Evolutionary conservation across 2,888 invertebrate genomes (phyloP).

Genomic region (Meghimatium bilineatum): DNA sequence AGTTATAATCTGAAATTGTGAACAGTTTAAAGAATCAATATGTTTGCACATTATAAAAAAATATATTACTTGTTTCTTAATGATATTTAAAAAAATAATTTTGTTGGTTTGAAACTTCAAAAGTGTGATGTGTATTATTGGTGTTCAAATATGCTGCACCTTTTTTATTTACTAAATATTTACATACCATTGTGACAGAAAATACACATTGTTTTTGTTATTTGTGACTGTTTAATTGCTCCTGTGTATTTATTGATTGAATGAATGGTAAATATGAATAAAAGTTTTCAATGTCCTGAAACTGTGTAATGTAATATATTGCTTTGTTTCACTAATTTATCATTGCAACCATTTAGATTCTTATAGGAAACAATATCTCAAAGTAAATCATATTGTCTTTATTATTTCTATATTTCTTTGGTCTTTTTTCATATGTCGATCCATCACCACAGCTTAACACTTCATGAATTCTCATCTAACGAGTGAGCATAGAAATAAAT

Average conservation of each 20-base stretch:
- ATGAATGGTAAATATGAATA: conserved; percentile 44
- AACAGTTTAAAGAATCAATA: not conserved
- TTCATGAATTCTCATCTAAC: not conserved
- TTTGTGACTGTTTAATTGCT: conserved; percentile 32
- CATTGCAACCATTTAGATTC: conserved; percentile 6
- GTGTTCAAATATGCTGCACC: conserved; percentile 15
- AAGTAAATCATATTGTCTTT: not conserved
- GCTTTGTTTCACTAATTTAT: not conserved
- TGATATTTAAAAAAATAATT: too few relatives aligned
- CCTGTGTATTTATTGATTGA: conserved; percentile 42
- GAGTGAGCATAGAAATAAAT: not conserved
- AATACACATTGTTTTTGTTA: conserved; percentile 24
- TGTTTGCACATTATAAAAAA: not conserved
- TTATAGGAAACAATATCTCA: not conserved
- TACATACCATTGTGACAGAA: conserved; percentile 15
- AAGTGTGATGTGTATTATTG: conserved; percentile 28
- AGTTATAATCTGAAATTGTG: too few relatives aligned
- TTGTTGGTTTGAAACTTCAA: not conserved
- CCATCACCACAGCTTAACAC: not conserved
- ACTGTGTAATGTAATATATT: not conserved
- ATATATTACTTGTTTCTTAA: too few relatives aligned
- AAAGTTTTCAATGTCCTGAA: conserved; percentile 41
- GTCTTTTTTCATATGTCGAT: not conserved
- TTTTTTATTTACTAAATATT: conserved; percentile 30
- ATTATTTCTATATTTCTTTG: not conserved